Base-by-base conservation (phyloP, 2,797 vertebrate genomes). In the Pempheris klunzingeri region DNA sequence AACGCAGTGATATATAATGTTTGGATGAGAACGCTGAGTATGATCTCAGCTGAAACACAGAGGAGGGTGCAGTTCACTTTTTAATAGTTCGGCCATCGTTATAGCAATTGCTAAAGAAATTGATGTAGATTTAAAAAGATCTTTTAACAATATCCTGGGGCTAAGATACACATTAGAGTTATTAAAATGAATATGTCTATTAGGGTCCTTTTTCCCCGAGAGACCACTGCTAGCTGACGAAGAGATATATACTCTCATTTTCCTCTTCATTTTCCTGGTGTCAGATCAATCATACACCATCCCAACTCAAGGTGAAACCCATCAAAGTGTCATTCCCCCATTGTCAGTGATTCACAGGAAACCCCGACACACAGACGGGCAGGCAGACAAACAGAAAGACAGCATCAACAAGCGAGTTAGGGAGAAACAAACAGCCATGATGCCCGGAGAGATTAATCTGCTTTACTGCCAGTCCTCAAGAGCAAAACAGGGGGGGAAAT, bases 291-390 rank as follows among this genome's bases (percentile, higher is more conserved):
- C 92, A 92, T 84, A 82, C 84, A 44, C 80, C 89, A 85, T 90
- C 90, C 82, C 77, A 77, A 88, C 81, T 92, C 90, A 93, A 93
- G 91, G 92, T 93, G 92, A 94, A 93, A 92, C 41, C 82, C 88
- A 91, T 92, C 87, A 89, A 92, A 86, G 66, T 90, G 91, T 87
- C 89, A 78, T 86, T 69, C 80, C 77, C 65, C 77, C 73, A 68
- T 82, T 71, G 82, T 80, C 78, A 69, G 28, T 89, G 88, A 92
- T 88, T 92, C 88, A 93, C 77, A 84, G 63, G 83, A 84, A 88
- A 72, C 70, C 70, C 18, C 9, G 32, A 54, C 75, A 63, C 83
- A 81, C 74, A 64, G 83, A 79, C 78, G 17, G 66, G 59, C 63
- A 7, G 72, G 69, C 86, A 65, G 82, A 84, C 87, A 87, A 86